These are phyloP conservation scores for Tigriopus californicus DNA, from an alignment of 2,888 invertebrate genomes.

Conservation along the genomic window DNA sequence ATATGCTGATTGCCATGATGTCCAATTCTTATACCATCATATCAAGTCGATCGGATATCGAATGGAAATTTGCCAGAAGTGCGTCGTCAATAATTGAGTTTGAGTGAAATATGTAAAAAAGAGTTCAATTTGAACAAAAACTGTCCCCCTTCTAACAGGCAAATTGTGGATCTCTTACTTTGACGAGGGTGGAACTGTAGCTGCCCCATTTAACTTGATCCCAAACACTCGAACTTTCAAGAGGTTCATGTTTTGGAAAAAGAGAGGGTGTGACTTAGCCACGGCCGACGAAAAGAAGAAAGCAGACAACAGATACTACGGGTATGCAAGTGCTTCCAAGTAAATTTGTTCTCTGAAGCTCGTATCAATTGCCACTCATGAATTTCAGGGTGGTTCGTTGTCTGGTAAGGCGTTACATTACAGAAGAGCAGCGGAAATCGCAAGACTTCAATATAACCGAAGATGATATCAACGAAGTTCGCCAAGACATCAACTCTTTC, in stretches of 20 bases:
- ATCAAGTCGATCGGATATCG: constrained; percentile 74
- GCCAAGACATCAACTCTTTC: constrained; percentile 63
- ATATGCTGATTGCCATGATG: constrained; percentile 95
- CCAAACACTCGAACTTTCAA: constrained; percentile 56
- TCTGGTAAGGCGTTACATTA: constrained; percentile 72
- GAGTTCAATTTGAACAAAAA: not conserved
- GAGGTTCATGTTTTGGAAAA: constrained; percentile 5
- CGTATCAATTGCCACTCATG: too few species aligned
- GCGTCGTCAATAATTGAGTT: too few species aligned
- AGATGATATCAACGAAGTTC: constrained; percentile 93
- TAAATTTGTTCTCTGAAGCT: too few species aligned
- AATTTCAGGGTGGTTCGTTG: constrained; percentile 71
- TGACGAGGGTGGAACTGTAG: constrained; percentile 71
- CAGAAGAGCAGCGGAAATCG: constrained; percentile 63
- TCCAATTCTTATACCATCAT: constrained; percentile 86
- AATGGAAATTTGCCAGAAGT: constrained; percentile 91
- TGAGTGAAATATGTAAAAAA: too few species aligned
- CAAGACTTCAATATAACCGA: constrained; percentile 85
- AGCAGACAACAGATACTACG: not conserved
- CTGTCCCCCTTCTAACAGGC: not conserved
- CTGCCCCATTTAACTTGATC: constrained; percentile 80
- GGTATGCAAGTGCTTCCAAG: too few species aligned
- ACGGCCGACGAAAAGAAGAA: not conserved
- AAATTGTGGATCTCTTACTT: constrained; percentile 88
- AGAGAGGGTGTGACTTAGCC: not conserved